phyloP scores from a whole-genome alignment of 1,140 invertebrate genomes.

The Brachionus sp. region DNA sequence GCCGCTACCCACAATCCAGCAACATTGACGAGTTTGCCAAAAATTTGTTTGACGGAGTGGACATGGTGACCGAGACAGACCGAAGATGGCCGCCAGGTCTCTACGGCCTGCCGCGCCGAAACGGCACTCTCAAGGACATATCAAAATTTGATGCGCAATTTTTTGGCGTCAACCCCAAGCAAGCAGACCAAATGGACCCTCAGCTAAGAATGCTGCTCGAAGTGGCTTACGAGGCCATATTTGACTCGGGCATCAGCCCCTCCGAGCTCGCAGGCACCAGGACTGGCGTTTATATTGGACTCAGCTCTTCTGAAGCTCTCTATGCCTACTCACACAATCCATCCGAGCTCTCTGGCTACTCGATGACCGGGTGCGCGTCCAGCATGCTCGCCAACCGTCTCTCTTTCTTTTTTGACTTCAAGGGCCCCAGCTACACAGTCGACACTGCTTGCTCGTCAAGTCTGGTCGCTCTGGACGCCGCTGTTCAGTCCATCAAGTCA shows the following conservation, averaged over 20 bases:
- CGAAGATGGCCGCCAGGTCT: slow-evolving; percentile 73
- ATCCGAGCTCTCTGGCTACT: slow-evolving; percentile 77
- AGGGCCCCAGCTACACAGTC: slow-evolving; percentile 80
- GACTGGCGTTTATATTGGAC: slow-evolving; percentile 86
- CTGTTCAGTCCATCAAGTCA: slow-evolving; percentile 72
- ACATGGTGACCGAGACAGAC: slow-evolving; percentile 81
- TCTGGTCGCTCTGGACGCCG: slow-evolving; percentile 80
- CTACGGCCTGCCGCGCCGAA: slow-evolving; percentile 75
- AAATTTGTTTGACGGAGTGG: slow-evolving; percentile 76
- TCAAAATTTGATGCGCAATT: slow-evolving; percentile 83
- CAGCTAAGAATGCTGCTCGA: slow-evolving; percentile 85
- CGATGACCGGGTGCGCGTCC: slow-evolving; percentile 80
- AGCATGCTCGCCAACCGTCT: slow-evolving; percentile 95
- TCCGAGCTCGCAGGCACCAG: slow-evolving; percentile 72
- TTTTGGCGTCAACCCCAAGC: slow-evolving; percentile 85
- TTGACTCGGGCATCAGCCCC: slow-evolving; percentile 87
- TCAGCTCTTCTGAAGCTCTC: slow-evolving; percentile 77
- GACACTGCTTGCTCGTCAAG: slow-evolving; percentile 95
- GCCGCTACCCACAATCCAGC: slow-evolving; percentile 79
- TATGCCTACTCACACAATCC: slow-evolving; percentile 68
- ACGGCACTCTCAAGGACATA: slow-evolving; percentile 84
- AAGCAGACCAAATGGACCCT: slow-evolving; percentile 91
- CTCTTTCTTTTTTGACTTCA: slow-evolving; percentile 89
- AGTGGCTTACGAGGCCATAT: slow-evolving; percentile 84
- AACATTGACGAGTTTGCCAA: slow-evolving; percentile 82